These are phyloP conservation scores for Papilio aristodemus DNA, from an alignment of 1,140 invertebrate species.

Conservation along the genomic window DNA sequence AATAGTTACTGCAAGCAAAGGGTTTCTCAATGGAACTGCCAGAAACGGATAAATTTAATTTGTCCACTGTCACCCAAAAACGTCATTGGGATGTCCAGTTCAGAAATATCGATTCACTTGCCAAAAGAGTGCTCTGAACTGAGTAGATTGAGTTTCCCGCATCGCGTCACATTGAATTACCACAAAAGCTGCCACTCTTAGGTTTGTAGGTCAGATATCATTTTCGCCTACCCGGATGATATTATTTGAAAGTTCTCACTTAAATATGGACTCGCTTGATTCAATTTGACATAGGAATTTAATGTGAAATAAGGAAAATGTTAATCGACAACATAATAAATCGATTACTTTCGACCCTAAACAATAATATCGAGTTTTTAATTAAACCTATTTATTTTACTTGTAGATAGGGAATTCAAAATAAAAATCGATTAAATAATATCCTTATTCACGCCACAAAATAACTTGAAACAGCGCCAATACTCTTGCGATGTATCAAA, in stretches of 20 bases:
- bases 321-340: too few relatives aligned
- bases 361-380: neutral
- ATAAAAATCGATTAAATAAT: neutral
- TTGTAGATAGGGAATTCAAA: neutral
- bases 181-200: constrained; percentile 17
- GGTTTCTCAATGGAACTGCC: neutral
- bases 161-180: constrained; percentile 26
- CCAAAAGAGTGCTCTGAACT: constrained; percentile 25
- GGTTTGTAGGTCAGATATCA: constrained; percentile 13
- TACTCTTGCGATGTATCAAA: constrained; percentile 31
- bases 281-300: neutral
- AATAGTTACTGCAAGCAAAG: neutral
- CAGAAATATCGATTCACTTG: constrained; percentile 24
- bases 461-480: constrained; percentile 32
- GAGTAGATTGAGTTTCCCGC: constrained; percentile 21
- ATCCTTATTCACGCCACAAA: constrained; percentile 22
- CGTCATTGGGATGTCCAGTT: constrained; percentile 1
- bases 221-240: neutral
- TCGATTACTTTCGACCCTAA: neutral
- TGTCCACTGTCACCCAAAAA: constrained; percentile 6
- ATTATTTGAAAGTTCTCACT: neutral
- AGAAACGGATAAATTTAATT: constrained; percentile 13
- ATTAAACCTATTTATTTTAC: neutral
- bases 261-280: neutral
- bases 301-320: neutral